Conservation (phyloP, 2,888 invertebrate genomes). For the Amiota minor region DNA sequence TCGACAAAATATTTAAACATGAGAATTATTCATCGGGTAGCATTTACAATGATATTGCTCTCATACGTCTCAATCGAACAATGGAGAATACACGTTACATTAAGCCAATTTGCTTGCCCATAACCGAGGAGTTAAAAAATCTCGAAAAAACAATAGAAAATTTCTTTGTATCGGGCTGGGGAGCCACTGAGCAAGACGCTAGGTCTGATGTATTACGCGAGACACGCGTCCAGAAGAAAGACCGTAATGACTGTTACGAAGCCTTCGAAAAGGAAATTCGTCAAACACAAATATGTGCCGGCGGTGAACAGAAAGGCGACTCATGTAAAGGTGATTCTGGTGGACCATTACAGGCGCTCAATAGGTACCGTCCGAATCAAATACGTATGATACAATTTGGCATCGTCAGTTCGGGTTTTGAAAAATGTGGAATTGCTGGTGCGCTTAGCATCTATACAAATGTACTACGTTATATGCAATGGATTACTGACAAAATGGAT, state of each 20-base stretch:
- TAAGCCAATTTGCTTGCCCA: constrained; percentile 60
- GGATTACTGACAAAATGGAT: constrained; percentile 73
- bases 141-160: constrained; percentile 44
- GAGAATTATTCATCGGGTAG: constrained; percentile 49
- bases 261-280: constrained; percentile 49
- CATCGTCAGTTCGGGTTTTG: constrained; percentile 78
- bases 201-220: constrained; percentile 60
- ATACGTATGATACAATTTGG: constrained; percentile 72
- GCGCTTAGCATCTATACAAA: constrained; percentile 77
- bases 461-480: constrained; percentile 74
- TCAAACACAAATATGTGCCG: constrained; percentile 75
- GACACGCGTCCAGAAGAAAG: constrained; percentile 55
- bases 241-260: constrained; percentile 46
- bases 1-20: constrained; percentile 56
- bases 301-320: constrained; percentile 59
- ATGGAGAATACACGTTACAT: constrained; percentile 43
- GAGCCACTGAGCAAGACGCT: constrained; percentile 61
- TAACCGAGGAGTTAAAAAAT: constrained; percentile 52
- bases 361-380: constrained; percentile 47
- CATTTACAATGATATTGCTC: constrained; percentile 58
- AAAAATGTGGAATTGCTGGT: constrained; percentile 74
- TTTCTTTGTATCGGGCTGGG: constrained; percentile 63
- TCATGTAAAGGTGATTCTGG: constrained; percentile 68
- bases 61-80: neutral
- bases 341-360: constrained; percentile 60